Percentiles rank a stretch among this genome's conserved stretches.
Evolutionary conservation across 2,888 invertebrate species (phyloP).

Genomic region (Candidula unifasciata): DNA sequence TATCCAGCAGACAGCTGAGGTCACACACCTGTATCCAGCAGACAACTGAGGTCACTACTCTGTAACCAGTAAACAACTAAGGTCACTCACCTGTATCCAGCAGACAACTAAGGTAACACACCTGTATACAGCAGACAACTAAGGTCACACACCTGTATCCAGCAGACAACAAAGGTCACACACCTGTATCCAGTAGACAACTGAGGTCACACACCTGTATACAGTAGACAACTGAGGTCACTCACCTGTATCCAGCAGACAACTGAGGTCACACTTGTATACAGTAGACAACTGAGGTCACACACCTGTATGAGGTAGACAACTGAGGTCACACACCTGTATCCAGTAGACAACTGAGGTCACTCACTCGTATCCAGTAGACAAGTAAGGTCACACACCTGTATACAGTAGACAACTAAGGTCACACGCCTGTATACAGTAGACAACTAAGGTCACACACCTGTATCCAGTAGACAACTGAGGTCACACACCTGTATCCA

Average conservation of each 20-base stretch:
- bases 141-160: constrained; percentile 86
- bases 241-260: background rate
- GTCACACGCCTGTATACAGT: background rate
- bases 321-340: background rate
- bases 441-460: background rate
- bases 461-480: no score
- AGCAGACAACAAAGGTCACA: constrained; percentile 78
- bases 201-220: no score
- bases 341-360: no score
- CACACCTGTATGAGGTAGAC: no score
- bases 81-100: no score
- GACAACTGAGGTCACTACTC: no score
- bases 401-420: background rate
- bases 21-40: constrained; percentile 85
- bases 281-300: background rate
- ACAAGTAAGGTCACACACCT: constrained; percentile 81
- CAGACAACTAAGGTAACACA: no score
- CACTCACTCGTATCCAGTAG: no score
- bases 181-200: no score
- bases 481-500: constrained; percentile 81
- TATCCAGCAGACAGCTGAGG: background rate
- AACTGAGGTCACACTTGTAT: constrained; percentile 82
- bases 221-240: no score
- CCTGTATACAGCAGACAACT: no score
- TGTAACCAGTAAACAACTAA: no score